A percentile compares a stretch with the other conserved stretches of the same genome.
Conservation (phyloP, 2,797 vertebrate genomes). For the Microtus agrestis region DNA sequence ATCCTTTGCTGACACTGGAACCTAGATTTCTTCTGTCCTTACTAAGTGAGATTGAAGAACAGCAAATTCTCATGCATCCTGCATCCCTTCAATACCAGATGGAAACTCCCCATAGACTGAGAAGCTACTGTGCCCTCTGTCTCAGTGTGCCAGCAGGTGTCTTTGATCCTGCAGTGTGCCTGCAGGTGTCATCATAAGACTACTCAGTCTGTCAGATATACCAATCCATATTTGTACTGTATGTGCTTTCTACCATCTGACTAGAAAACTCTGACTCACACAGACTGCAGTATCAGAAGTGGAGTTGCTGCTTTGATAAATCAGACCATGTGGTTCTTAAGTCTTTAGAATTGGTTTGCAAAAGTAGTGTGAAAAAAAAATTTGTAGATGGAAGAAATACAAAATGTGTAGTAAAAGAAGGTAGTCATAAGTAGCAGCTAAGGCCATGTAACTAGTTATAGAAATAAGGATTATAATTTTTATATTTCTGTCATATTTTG, state of each 20-base stretch:
- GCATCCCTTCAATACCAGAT: not conserved
- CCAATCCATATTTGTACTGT: not conserved
- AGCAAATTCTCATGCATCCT: no score
- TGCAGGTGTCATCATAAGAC: no score
- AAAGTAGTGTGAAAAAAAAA: not conserved
- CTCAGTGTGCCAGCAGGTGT: not conserved
- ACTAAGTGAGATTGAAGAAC: not conserved
- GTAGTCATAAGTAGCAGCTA: not conserved
- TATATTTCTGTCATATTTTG: not conserved
- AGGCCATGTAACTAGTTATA: not conserved
- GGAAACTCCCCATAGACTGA: not conserved
- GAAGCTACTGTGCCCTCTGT: not conserved
- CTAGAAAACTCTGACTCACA: not conserved
- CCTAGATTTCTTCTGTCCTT: not conserved
- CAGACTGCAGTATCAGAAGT: not conserved
- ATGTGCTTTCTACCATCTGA: not conserved
- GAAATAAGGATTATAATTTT: not conserved
- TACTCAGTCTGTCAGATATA: not conserved
- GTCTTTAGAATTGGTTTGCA: not conserved
- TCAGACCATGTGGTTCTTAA: not conserved
- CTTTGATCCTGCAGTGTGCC: rapidly evolving
- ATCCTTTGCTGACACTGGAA: not conserved
- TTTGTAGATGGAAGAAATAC: not conserved
- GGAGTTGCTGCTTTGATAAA: not conserved
- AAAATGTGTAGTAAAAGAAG: not conserved